Evolutionary conservation across 2,797 vertebrate genomes (phyloP), one percentile per base, ranked within the genome.

Genomic region (Arnoldichthys spilopterus): DNA sequence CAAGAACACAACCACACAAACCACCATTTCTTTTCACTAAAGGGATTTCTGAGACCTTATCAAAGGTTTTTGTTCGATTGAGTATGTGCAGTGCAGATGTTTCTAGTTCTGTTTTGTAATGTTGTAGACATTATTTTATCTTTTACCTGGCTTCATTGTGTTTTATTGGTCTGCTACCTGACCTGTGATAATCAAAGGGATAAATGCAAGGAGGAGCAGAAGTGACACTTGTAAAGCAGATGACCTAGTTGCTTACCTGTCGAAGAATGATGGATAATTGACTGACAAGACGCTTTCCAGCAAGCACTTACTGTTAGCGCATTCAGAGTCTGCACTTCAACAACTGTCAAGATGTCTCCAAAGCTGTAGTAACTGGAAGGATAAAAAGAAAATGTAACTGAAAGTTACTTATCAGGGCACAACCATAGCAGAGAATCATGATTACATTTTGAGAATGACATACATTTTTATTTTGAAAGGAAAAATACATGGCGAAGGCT

Each of bases 11-110:
- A 84, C 79, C 72, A 75, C 54, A 22, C 18, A 28, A 76, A 76
- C 82, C 78, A 67, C 78, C 16, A 49, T 47, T 84, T 82, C 83
- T 71, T 79, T 70, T 71, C 32, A 56, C 13, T 20, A 20, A 58
- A 24, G 1, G 18, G 20, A 66, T 12, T 8, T 74, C 1, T 32
- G 18, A 59, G 22, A 26, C 6, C 3, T 58, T 45, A 70, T 79
- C 69, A 45, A 28, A 62, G 22, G 56, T 37, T 66, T 71, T 58
- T 47, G 43, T 75, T 80, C 77, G 12, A 11, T 28, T 5, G n/a
- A 28, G 32, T 15, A 54, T 22, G 16, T 28, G 28, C 64, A 40
- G 8, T 28, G 26, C 64, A 66, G n/a, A 16, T 76, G 37, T 40
- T 32, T 32, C 49, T n/a, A 8, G 9, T 74, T 74, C 40, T 64